Evolutionary conservation across 2,888 invertebrate genomes (phyloP).

Genomic region (Plagodis dolabraria): DNA sequence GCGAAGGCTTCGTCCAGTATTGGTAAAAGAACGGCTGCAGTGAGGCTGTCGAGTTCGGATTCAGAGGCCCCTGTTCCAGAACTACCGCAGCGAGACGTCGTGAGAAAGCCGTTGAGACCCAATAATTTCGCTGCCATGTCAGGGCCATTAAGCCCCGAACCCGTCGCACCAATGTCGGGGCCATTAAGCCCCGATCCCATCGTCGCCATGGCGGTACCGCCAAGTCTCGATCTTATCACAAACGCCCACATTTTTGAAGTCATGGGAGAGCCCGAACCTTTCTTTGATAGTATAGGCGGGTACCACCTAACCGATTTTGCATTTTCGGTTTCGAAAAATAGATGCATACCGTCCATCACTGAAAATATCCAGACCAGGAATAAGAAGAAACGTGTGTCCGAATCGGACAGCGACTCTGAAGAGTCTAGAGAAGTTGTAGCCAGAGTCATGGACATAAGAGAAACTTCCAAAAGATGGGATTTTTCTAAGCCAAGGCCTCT

Average conservation of each 20-base stretch:
- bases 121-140: too few relatives aligned
- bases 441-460: slow-evolving; percentile 7
- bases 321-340: not conserved
- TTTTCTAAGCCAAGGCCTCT: slow-evolving; percentile 10
- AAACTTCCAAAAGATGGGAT: slow-evolving; percentile 12
- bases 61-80: too few relatives aligned
- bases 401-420: slow-evolving; percentile 7
- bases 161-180: too few relatives aligned
- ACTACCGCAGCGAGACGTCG: too few relatives aligned
- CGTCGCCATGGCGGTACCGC: not conserved
- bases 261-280: not conserved
- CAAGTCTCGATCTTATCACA: not conserved
- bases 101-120: too few relatives aligned
- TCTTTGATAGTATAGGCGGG: not conserved
- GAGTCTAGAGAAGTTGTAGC: not conserved
- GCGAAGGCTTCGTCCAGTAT: not conserved
- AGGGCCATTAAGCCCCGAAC: too few relatives aligned
- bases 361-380: not conserved
- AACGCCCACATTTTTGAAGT: not conserved
- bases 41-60: not conserved
- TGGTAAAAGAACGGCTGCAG: not conserved
- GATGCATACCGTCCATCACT: not conserved
- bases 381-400: not conserved
- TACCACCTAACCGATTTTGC: not conserved
- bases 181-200: not conserved